These are phyloP conservation scores for Phrynocephalus versicolor DNA, from an alignment of 2,113 vertebrate genomes.

Conservation along the genomic window DNA sequence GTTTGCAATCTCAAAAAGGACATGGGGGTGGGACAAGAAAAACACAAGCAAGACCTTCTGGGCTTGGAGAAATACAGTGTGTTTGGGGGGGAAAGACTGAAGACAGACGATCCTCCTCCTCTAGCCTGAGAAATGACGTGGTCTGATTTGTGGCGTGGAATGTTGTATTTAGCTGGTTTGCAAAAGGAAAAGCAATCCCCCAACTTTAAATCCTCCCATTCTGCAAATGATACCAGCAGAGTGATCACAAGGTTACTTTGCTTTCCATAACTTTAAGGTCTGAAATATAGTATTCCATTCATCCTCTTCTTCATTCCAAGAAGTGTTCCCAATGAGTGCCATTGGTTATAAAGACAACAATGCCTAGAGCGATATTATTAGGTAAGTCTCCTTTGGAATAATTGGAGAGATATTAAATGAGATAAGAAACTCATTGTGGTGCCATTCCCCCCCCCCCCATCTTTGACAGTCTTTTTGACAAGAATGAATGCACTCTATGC, in stretches of 20 bases:
- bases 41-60: not conserved
- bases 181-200: conserved; percentile 1
- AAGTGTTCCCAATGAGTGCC: conserved; percentile 15
- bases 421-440: conserved; percentile 16
- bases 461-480: conserved; percentile 28
- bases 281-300: conserved; percentile 9
- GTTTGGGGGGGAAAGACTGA: not conserved
- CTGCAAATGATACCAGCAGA: not conserved
- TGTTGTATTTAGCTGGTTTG: conserved; percentile 1
- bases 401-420: conserved; percentile 5
- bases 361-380: conserved; percentile 10
- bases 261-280: conserved; percentile 33
- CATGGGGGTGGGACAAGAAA: not conserved
- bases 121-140: not conserved
- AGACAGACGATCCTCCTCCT: not conserved
- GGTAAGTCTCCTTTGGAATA: conserved; percentile 28
- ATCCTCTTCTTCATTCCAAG: conserved; percentile 17
- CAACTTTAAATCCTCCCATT: conserved; percentile 9
- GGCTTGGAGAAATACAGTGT: not conserved
- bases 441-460: conserved; percentile 21
- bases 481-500: not conserved
- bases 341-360: conserved; percentile 11
- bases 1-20: not conserved
- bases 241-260: conserved; percentile 15
- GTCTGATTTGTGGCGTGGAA: not conserved